Percentiles rank a stretch among this genome's conserved stretches.
These are phyloP conservation scores for Dendrophyllia cribrosa DNA, from an alignment of 64 coral and sea anemone species.

Conservation along the genomic window DNA sequence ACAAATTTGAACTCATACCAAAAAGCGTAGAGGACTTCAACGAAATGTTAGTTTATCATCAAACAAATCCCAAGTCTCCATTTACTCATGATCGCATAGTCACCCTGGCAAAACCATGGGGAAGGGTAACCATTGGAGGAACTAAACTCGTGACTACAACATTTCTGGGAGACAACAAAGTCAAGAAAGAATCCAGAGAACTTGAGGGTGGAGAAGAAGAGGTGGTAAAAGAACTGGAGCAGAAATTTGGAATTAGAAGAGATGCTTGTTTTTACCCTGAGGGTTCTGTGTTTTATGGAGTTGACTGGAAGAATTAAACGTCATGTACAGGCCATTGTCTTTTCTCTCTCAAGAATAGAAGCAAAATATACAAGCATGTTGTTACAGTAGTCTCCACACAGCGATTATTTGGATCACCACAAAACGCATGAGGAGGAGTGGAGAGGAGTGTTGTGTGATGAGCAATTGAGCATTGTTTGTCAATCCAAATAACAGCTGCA, in stretches of 20 bases:
- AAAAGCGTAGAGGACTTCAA: not conserved
- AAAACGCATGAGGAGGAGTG: too few relatives aligned
- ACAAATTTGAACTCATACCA: slow-evolving; percentile 33
- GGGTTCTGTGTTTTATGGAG: too few relatives aligned
- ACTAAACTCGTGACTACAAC: slow-evolving; percentile 30
- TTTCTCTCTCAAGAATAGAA: too few relatives aligned
- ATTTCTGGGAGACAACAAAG: slow-evolving; percentile 46
- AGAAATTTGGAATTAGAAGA: not conserved
- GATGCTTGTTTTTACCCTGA: too few relatives aligned
- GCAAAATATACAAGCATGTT: too few relatives aligned
- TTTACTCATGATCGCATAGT: slow-evolving; percentile 54
- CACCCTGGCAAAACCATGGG: slow-evolving; percentile 46
- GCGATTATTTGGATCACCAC: too few relatives aligned
- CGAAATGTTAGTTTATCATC: slow-evolving; percentile 18
- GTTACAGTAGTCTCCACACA: too few relatives aligned
- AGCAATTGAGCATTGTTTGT: too few relatives aligned
- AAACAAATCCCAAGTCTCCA: slow-evolving; percentile 22
- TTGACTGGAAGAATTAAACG: too few relatives aligned
- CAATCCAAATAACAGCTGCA: too few relatives aligned
- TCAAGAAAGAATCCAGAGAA: slow-evolving; percentile 38
- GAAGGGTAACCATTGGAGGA: slow-evolving; percentile 27
- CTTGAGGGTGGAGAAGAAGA: slow-evolving; percentile 3
- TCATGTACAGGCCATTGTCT: too few relatives aligned
- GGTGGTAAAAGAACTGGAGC: slow-evolving; percentile 35
- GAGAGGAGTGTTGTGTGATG: too few relatives aligned